Evolutionary conservation across 2,888 invertebrate species (phyloP).

Genomic region (Abrostola tripartita): DNA sequence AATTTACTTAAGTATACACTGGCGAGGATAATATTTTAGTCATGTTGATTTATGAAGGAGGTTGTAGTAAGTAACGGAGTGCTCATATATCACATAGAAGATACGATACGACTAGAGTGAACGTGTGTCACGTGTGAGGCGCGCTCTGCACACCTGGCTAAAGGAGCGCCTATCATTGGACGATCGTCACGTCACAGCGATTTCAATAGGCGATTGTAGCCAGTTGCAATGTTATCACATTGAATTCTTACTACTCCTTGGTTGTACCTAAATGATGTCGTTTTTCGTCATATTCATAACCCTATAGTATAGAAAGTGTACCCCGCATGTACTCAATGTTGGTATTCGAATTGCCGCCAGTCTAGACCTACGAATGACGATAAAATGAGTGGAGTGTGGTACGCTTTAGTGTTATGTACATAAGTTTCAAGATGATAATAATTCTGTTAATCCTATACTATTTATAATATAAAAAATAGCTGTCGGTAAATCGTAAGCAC

Average conservation of each 20-base stretch:
- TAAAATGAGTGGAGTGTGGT: conserved; percentile 9
- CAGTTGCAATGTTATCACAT: neutral
- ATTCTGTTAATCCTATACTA: conserved; percentile 44
- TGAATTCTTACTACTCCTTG: neutral
- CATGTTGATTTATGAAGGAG: neutral
- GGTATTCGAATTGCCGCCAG: too few relatives aligned
- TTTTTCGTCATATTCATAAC: conserved; percentile 10
- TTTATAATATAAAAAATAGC: conserved; percentile 35
- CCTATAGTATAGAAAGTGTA: too few relatives aligned
- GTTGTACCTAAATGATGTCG: neutral
- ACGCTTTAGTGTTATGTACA: conserved; percentile 22
- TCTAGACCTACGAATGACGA: too few relatives aligned
- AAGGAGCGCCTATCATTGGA: neutral
- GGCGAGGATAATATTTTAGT: conserved; percentile 8
- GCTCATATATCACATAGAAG: conserved; percentile 3
- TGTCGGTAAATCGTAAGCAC: conserved; percentile 68
- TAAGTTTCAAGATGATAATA: conserved; percentile 37
- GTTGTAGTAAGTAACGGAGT: neutral
- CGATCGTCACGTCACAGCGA: neutral
- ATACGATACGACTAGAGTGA: neutral
- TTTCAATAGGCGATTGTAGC: neutral
- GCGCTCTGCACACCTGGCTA: neutral
- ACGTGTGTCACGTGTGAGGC: neutral
- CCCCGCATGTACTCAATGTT: too few relatives aligned
- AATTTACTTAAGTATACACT: conserved; percentile 16